Evolutionary conservation across 2,888 invertebrate genomes (phyloP).

Genomic region (Andrena bucephala): DNA sequence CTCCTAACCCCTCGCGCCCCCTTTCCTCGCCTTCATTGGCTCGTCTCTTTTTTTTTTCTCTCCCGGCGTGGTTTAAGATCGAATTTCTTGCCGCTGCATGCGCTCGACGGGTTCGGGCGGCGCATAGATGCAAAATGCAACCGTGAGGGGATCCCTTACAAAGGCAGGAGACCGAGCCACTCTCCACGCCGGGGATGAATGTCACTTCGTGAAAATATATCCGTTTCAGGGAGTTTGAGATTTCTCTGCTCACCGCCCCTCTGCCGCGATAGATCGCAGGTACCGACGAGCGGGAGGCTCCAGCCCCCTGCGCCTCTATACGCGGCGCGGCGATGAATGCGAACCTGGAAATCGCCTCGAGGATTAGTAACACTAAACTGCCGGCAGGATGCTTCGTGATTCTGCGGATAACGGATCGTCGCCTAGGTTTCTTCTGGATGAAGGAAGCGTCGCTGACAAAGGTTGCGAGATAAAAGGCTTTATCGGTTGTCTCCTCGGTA

Average conservation of each 20-base stretch:
- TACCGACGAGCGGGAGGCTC: conserved; percentile 38
- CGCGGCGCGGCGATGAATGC: conserved; percentile 41
- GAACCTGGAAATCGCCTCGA: conserved; percentile 49
- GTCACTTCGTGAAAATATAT: conserved; percentile 84
- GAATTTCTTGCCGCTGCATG: conserved; percentile 80
- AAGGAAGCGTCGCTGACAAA: background rate
- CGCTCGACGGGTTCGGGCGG: conserved; percentile 59
- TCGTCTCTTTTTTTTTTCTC: conserved; percentile 66
- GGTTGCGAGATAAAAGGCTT: background rate
- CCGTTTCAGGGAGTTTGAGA: conserved; percentile 81
- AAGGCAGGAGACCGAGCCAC: conserved; percentile 77
- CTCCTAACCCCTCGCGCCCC: conserved; percentile 48
- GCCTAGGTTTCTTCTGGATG: background rate
- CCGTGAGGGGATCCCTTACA: conserved; percentile 82
- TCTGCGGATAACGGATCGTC: background rate
- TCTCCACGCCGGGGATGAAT: conserved; percentile 73
- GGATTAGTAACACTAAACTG: conserved; percentile 63
- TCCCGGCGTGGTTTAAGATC: conserved; percentile 76
- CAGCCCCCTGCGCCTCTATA: conserved; percentile 11
- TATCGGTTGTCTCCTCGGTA: background rate
- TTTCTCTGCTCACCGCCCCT: conserved; percentile 47
- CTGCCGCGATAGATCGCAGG: conserved; percentile 43
- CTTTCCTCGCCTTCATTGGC: conserved; percentile 63
- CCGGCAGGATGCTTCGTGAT: conserved; percentile 5
- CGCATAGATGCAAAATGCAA: conserved; percentile 82